phyloP scores from a whole-genome alignment of 2,113 vertebrate species.

The Pelecanoides urinatrix region DNA sequence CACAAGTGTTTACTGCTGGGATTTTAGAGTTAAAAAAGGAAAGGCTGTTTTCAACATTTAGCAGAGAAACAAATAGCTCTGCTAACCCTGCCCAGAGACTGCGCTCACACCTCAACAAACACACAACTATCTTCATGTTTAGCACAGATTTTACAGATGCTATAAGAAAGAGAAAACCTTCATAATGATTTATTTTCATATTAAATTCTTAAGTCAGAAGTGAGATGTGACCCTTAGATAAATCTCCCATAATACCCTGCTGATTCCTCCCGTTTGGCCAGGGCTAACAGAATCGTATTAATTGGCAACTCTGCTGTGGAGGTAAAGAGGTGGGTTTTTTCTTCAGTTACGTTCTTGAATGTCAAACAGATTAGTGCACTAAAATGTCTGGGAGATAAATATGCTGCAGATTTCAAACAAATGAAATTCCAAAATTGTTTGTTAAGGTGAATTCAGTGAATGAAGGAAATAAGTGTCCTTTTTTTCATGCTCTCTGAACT shows the following conservation, averaged over 20 bases:
- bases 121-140: neutral
- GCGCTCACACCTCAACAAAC: neutral
- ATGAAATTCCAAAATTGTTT: slow-evolving; percentile 17
- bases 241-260: slow-evolving; percentile 17
- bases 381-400: slow-evolving; percentile 32
- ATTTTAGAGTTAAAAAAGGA: neutral
- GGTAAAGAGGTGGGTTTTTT: neutral
- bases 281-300: slow-evolving; percentile 16
- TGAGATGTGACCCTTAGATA: slow-evolving; percentile 5
- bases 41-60: neutral
- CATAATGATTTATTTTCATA: neutral
- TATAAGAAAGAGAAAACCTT: neutral
- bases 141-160: neutral
- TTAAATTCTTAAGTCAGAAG: slow-evolving; percentile 22
- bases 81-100: neutral
- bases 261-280: slow-evolving; percentile 21
- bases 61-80: neutral
- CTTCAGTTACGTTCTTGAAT: slow-evolving; percentile 16
- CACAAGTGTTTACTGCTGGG: neutral
- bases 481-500: neutral
- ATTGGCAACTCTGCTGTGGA: slow-evolving; percentile 11
- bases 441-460: neutral
- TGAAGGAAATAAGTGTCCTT: neutral
- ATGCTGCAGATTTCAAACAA: slow-evolving; percentile 14
- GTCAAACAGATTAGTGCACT: slow-evolving; percentile 21